phyloP scores from a whole-genome alignment of 2,113 vertebrate genomes.

The Scomber colias region DNA sequence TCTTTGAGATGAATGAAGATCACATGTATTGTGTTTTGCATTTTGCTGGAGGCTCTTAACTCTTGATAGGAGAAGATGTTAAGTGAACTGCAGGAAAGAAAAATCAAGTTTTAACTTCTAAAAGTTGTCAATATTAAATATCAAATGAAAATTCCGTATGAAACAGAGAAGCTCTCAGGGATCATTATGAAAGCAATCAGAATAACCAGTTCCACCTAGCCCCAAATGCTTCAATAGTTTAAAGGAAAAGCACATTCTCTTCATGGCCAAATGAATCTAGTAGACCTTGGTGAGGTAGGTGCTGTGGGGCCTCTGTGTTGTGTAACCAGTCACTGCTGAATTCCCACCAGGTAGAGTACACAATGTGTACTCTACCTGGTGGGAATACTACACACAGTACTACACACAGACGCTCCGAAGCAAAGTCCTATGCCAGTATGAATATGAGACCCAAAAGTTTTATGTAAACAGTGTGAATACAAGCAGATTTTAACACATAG shows the following conservation, averaged over 20 bases:
- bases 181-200: constrained; percentile 4
- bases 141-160: constrained; percentile 21
- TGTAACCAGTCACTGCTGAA: too few relatives aligned
- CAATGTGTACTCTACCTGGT: too few relatives aligned
- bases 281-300: too few relatives aligned
- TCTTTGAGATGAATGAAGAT: neutral
- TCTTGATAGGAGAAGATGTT: neutral
- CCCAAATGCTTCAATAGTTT: neutral
- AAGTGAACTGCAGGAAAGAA: neutral
- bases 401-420: too few relatives aligned
- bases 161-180: constrained; percentile 34
- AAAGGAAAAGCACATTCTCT: constrained; percentile 15
- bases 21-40: neutral
- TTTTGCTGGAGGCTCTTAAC: neutral
- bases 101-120: neutral
- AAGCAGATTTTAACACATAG: too few relatives aligned
- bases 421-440: neutral
- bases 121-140: constrained; percentile 14
- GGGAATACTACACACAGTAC: too few relatives aligned
- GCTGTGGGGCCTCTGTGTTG: too few relatives aligned
- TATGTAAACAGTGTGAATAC: neutral
- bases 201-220: neutral
- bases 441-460: neutral
- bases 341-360: too few relatives aligned
- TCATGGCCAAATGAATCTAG: neutral